These are phyloP conservation scores for Drosophila ohnishii DNA, from an alignment of 1,140 invertebrate genomes.

Conservation along the genomic window DNA sequence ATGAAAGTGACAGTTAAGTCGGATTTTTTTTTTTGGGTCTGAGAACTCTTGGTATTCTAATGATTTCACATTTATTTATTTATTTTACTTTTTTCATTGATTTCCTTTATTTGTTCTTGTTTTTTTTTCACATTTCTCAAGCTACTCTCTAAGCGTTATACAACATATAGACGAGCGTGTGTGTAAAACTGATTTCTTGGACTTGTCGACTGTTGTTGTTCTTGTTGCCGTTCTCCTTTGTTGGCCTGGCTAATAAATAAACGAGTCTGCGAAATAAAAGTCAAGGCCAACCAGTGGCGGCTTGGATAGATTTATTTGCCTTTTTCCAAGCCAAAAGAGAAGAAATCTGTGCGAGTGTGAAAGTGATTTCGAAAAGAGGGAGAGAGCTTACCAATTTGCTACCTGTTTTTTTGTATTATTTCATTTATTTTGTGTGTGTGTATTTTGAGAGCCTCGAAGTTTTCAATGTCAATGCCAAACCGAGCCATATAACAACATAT, in stretches of 20 bases:
- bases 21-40: conserved; percentile 27
- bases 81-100: conserved; percentile 11
- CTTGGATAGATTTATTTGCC: conserved; percentile 56
- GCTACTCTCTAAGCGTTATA: conserved; percentile 35
- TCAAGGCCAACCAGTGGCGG: conserved; percentile 59
- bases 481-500: conserved; percentile 29
- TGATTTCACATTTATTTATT: conserved; percentile 50
- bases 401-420: conserved; percentile 4
- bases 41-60: conserved; percentile 53
- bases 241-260: conserved; percentile 67
- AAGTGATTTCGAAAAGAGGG: conserved; percentile 34
- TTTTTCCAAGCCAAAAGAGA: conserved; percentile 20
- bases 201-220: conserved; percentile 13
- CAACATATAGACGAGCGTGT: not conserved
- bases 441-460: conserved; percentile 6
- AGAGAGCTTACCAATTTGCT: conserved; percentile 13
- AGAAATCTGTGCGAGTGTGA: conserved; percentile 35
- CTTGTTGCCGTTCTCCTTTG: conserved; percentile 48
- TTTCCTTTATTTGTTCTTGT: conserved; percentile 6
- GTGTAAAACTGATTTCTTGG: conserved; percentile 51
- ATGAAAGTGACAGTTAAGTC: conserved; percentile 59
- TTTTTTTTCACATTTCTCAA: conserved; percentile 48
- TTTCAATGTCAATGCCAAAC: conserved; percentile 69
- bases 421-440: not conserved
- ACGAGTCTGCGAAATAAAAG: conserved; percentile 75